Conservation (phyloP, 2,113 vertebrate genomes). For the Indicator indicator region DNA sequence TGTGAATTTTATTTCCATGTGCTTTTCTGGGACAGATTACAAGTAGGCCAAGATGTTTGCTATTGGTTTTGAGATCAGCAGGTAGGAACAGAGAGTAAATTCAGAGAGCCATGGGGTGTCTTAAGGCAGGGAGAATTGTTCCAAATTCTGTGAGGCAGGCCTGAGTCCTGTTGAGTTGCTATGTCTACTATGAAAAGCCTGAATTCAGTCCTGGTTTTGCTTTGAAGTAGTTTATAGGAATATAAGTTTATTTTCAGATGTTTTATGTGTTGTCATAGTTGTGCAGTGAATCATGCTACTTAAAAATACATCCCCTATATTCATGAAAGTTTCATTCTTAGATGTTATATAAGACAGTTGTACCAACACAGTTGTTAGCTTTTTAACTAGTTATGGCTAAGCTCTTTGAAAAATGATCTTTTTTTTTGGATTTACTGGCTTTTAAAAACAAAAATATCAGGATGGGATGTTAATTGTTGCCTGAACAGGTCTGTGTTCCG, state of each 20-base stretch:
- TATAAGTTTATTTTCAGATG: not conserved
- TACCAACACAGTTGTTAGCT: not conserved
- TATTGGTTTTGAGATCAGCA: not conserved
- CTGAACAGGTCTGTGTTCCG: not conserved
- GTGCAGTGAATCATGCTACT: not conserved
- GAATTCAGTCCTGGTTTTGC: not conserved
- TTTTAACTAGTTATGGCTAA: not conserved
- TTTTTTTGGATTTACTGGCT: not conserved
- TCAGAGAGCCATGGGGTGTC: not conserved
- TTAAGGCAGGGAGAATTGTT: not conserved
- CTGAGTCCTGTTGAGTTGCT: not conserved
- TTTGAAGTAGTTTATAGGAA: not conserved
- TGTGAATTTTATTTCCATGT: not conserved
- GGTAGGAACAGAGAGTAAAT: not conserved
- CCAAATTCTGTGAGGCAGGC: not conserved
- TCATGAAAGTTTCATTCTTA: not conserved
- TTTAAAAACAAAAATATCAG: not conserved
- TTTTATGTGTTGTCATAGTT: slow-evolving; percentile 25
- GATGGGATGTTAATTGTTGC: not conserved
- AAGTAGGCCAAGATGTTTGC: not conserved
- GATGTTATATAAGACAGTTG: not conserved
- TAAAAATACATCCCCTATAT: not conserved
- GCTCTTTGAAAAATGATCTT: fast-evolving
- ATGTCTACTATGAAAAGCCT: not conserved
- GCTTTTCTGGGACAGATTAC: not conserved